Evolutionary conservation across 2,888 invertebrate species (phyloP).

Genomic region (Melanotus villosus): DNA sequence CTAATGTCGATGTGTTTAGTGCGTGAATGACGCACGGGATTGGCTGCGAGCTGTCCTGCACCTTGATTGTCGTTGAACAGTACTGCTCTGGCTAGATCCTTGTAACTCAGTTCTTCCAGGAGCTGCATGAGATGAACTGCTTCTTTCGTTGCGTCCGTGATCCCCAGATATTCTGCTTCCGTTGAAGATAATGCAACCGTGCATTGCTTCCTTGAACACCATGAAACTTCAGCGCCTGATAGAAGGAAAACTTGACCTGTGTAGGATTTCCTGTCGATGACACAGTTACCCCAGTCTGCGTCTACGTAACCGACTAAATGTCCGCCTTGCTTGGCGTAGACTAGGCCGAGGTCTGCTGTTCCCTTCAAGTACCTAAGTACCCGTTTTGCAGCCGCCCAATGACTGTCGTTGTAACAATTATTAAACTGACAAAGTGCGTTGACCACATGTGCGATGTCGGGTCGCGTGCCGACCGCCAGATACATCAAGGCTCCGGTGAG

Average conservation of each 20-base stretch:
- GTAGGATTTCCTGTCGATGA: conserved; percentile 10
- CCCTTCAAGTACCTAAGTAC: conserved; percentile 46
- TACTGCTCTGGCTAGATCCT: no score
- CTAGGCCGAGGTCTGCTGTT: conserved; percentile 37
- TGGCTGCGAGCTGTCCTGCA: no score
- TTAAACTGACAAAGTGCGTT: conserved; percentile 52
- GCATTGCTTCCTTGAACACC: conserved; percentile 39
- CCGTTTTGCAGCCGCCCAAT: conserved; percentile 47
- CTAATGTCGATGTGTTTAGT: no score
- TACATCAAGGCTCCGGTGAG: conserved; percentile 53
- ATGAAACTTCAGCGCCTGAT: background rate
- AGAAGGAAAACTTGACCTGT: no score
- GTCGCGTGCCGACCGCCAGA: conserved; percentile 51
- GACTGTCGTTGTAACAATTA: conserved; percentile 40
- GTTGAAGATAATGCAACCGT: conserved; percentile 48
- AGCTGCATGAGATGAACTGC: conserved; percentile 40
- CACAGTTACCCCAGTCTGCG: no score
- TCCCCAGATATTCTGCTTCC: conserved; percentile 51
- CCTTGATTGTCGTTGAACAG: no score
- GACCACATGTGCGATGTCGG: conserved; percentile 51
- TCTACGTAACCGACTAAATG: no score
- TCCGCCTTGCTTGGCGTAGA: no score
- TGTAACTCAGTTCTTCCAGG: conserved; percentile 4
- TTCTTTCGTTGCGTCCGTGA: conserved; percentile 50
- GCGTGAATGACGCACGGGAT: no score